Evolutionary conservation across 1,140 invertebrate genomes (phyloP).

Genomic region (Rhynchophorus ferrugineus): DNA sequence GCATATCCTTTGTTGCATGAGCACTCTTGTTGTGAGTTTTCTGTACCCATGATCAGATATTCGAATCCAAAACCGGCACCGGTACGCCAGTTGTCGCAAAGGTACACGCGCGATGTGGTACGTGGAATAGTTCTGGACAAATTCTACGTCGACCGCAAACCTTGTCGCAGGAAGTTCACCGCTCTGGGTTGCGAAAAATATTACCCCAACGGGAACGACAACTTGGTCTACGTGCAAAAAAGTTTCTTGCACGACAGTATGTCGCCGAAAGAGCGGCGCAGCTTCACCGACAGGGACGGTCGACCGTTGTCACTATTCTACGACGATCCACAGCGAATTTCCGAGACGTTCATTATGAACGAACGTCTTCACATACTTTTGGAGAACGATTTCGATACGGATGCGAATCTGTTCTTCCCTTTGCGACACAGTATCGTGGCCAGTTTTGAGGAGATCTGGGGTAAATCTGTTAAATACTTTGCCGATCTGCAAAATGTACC

Average conservation of each 20-base stretch:
- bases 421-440: slow-evolving; percentile 1
- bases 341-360: slow-evolving; percentile 23
- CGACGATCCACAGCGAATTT: slow-evolving; percentile 14
- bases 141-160: slow-evolving; percentile 39
- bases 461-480: neutral
- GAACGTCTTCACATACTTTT: slow-evolving; percentile 9
- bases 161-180: slow-evolving; percentile 36
- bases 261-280: neutral
- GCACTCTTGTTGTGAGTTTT: slow-evolving; percentile 24
- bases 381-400: neutral
- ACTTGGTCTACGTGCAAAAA: slow-evolving; percentile 11
- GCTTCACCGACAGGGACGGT: neutral
- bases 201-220: slow-evolving; percentile 13
- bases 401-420: neutral
- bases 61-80: slow-evolving; percentile 15
- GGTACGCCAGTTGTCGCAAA: slow-evolving; percentile 9
- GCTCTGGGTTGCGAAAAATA: slow-evolving; percentile 39
- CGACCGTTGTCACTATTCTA: neutral
- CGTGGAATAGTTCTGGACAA: slow-evolving; percentile 37
- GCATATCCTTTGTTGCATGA: slow-evolving; percentile 23
- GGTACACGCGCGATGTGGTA: slow-evolving; percentile 28
- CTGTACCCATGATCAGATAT: slow-evolving; percentile 13
- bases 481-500: slow-evolving; percentile 2
- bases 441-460: slow-evolving; percentile 6
- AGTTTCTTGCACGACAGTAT: slow-evolving; percentile 24